Evolutionary conservation across 2,888 invertebrate species (phyloP).

Genomic region (Phengaris arion): DNA sequence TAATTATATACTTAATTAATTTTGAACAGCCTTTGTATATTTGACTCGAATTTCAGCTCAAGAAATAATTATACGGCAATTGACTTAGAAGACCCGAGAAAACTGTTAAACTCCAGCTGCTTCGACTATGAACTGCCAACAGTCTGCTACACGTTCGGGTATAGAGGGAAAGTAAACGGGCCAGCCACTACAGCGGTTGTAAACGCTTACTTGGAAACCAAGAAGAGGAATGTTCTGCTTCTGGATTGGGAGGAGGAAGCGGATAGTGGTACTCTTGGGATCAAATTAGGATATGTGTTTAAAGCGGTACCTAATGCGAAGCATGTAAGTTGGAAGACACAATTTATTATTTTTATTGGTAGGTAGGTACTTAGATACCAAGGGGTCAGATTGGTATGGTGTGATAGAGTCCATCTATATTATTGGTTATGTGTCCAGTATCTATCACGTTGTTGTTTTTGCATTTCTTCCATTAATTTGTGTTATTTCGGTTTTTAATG

Average conservation of each 20-base stretch:
- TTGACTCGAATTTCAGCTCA: slow-evolving; percentile 46
- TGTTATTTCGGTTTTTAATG: no score
- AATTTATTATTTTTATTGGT: no score
- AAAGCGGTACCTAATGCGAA: slow-evolving; percentile 63
- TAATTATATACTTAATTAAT: no score
- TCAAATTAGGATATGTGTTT: slow-evolving; percentile 58
- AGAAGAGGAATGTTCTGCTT: slow-evolving; percentile 64
- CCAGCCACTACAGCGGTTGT: slow-evolving; percentile 66
- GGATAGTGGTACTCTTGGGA: slow-evolving; percentile 56
- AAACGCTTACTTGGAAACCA: slow-evolving; percentile 56
- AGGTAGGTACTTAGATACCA: no score
- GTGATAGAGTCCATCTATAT: no score
- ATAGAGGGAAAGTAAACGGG: slow-evolving; percentile 55
- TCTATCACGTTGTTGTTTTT: no score
- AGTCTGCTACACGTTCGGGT: slow-evolving; percentile 69
- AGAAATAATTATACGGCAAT: slow-evolving; percentile 50
- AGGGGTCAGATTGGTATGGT: no score
- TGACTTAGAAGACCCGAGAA: slow-evolving; percentile 49
- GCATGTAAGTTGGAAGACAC: background rate
- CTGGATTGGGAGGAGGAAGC: slow-evolving; percentile 73
- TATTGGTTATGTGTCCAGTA: no score
- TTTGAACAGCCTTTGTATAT: no score
- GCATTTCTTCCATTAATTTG: no score
- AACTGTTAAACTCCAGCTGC: slow-evolving; percentile 49
- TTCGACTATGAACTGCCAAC: slow-evolving; percentile 56